Percentiles rank a stretch among this genome's conserved stretches.
Conservation (phyloP, 2,888 invertebrate genomes). For the Trachelus troglodyta region DNA sequence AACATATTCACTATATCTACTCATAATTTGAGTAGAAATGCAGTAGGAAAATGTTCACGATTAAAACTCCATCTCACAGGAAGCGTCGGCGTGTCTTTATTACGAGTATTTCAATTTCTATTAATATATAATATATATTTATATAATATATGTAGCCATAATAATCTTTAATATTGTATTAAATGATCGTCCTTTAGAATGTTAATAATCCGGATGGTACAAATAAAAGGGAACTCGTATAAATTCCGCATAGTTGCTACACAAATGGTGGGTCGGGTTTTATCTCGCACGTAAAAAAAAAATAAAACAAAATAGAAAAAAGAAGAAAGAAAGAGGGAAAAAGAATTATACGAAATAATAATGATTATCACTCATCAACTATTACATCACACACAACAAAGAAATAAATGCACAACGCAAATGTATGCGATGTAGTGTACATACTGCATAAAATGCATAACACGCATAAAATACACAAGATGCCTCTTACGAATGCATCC, state of each 20-base stretch:
- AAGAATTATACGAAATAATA: slow-evolving; percentile 4
- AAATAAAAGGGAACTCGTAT: no score
- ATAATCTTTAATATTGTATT: slow-evolving; percentile 60
- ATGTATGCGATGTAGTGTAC: no score
- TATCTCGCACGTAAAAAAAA: not conserved
- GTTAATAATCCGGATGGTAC: not conserved
- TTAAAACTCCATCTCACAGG: slow-evolving; percentile 29
- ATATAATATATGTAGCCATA: slow-evolving; percentile 62
- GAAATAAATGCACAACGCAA: no score
- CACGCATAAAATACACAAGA: no score
- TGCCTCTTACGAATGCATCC: no score
- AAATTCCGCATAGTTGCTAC: no score
- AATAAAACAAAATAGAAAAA: not conserved
- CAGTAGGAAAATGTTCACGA: no score
- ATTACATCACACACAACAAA: no score
- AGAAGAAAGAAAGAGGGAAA: slow-evolving; percentile 1
- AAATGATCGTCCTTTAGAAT: slow-evolving; percentile 29
- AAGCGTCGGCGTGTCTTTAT: slow-evolving; percentile 64
- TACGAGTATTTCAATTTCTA: slow-evolving; percentile 64
- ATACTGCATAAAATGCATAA: no score
- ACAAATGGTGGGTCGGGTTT: no score
- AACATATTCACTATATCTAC: no score
- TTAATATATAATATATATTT: slow-evolving; percentile 62
- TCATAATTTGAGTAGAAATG: no score
- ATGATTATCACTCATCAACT: not conserved